Evolutionary conservation across 2,113 vertebrate species (phyloP).

Genomic region (Asarcornis scutulata): DNA sequence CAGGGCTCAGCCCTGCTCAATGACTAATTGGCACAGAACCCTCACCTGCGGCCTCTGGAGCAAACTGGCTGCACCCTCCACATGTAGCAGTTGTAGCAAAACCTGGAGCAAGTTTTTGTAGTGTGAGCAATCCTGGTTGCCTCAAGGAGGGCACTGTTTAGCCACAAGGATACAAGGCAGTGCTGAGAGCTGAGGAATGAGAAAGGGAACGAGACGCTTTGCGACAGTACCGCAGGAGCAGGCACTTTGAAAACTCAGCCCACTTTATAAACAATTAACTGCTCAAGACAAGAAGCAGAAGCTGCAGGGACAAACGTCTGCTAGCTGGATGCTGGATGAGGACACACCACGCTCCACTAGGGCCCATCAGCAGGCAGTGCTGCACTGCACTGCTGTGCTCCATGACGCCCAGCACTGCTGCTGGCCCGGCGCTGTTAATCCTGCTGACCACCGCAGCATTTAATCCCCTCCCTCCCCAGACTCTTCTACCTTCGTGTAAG

Average conservation of each 20-base stretch:
- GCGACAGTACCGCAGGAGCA: background rate
- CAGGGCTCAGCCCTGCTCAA: background rate
- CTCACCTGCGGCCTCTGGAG: background rate
- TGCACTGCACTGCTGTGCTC: background rate
- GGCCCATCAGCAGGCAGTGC: background rate
- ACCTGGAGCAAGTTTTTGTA: background rate
- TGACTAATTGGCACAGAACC: background rate
- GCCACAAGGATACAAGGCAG: background rate
- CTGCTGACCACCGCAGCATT: background rate
- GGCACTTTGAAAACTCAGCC: background rate
- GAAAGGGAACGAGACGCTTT: background rate
- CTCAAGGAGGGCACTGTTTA: background rate
- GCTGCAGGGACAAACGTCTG: background rate
- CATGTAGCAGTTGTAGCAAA: background rate
- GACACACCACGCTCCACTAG: background rate
- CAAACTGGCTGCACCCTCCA: background rate
- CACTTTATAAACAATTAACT: background rate
- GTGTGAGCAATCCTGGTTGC: background rate
- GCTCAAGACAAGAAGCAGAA: background rate
- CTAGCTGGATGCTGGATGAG: background rate
- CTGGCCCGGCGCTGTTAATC: background rate
- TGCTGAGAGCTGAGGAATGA: background rate
- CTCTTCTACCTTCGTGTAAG: accelerated
- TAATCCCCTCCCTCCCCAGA: background rate
- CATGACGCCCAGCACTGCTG: background rate